Evolutionary conservation across 2,888 invertebrate species (phyloP), one percentile per base, ranked within the genome.

Genomic region (Spisula subtruncata): DNA sequence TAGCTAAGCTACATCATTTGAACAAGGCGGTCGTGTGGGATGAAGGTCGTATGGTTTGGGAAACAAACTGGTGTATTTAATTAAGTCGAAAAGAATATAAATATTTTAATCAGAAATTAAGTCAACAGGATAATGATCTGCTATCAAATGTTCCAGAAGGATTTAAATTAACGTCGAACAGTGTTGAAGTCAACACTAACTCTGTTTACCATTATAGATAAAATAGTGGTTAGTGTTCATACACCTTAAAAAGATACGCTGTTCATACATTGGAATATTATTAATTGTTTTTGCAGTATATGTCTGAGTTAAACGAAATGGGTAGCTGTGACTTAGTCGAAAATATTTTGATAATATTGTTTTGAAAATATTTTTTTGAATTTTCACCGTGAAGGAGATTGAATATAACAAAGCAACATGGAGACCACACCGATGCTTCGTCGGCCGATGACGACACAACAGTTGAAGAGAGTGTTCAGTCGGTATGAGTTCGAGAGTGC

Each of bases 401-500:
- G n/a, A n/a, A 66, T 66, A 25, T 25, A 25, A 35, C 0, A 25
- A 51, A 81, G 14, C 54, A 14, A 83, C 4, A 90, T 88, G 91
- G 94, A 94, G 90, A 92, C 92, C 51, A 94, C 92, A n/a, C 94
- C 94, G 10, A 93, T 94, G 92, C 56, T 93, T 14, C 92, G 91
- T 56, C 82, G 88, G 2, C 88, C 90, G 12, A 60, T 81, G n/a
- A 89, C 92, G 56, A 88, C 85, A 8, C 91, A 93, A 20, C 87
- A 92, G 71, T 83, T 95, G 41, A 92, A 93, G 79, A 91, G 93
- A 60, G 87, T 94, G 41, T 86, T 96, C 71, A 94, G 93, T 51
- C 93, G 93, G 79, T 94, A 95, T 85, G 94, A 94, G 86, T 99
- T 99, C 97, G 98, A 98, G 97, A 98, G 98, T 97, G 98, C 98